A percentile compares a stretch with the other conserved stretches of the same genome.
Conservation (phyloP, 2,797 vertebrate genomes). For the Sebastes oblongus region DNA sequence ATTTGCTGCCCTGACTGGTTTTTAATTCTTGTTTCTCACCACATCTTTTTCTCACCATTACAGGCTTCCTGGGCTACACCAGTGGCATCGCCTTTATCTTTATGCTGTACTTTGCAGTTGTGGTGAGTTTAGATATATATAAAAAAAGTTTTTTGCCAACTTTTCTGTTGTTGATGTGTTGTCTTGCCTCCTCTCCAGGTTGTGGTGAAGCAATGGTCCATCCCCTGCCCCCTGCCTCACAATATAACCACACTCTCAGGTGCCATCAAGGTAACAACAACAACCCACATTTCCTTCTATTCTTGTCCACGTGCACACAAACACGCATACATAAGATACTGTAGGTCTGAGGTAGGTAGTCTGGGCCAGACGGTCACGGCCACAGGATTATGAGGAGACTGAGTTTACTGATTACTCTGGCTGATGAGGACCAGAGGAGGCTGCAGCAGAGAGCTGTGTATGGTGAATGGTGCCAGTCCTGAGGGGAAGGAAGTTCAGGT, state of each 20-base stretch:
- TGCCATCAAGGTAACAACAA: conserved; percentile 60
- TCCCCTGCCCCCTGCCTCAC: conserved; percentile 90
- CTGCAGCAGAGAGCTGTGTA: conserved; percentile 4
- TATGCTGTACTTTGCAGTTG: conserved; percentile 92
- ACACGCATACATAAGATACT: not conserved
- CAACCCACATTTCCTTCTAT: not conserved
- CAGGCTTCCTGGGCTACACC: conserved; percentile 97
- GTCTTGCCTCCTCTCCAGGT: conserved; percentile 74
- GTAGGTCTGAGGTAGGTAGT: conserved; percentile 8
- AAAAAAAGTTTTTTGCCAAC: not conserved
- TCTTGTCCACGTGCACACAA: not conserved
- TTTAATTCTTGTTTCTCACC: not conserved
- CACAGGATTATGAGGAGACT: conserved; percentile 42
- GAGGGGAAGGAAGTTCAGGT: conserved; percentile 69
- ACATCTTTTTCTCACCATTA: conserved; percentile 25
- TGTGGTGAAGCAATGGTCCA: conserved; percentile 92
- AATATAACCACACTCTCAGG: conserved; percentile 61
- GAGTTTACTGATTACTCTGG: conserved; percentile 50
- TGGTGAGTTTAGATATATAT: conserved; percentile 85
- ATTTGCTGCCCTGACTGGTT: not conserved
- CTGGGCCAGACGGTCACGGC: conserved; percentile 30
- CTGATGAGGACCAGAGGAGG: conserved; percentile 68
- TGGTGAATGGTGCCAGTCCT: conserved; percentile 56
- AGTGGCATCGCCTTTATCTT: conserved; percentile 95
- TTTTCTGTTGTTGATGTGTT: conserved; percentile 8